Evolutionary conservation across 2,888 invertebrate genomes (phyloP).

Genomic region (Podabrus alpinus): DNA sequence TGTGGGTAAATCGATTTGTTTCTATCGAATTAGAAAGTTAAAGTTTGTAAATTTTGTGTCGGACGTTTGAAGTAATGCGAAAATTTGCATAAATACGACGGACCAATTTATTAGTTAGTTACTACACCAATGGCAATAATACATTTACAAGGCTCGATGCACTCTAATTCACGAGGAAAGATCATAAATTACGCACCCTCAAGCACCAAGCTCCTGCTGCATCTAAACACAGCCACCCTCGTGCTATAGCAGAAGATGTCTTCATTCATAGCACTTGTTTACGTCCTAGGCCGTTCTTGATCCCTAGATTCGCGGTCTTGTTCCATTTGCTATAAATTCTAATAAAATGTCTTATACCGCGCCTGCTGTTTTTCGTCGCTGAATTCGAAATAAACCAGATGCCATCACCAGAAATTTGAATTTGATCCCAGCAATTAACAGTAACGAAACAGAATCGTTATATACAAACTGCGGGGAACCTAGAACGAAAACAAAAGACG

Average conservation of each 20-base stretch:
- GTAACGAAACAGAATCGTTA: not conserved
- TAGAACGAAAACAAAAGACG: not conserved
- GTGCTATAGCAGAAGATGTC: slow-evolving; percentile 40
- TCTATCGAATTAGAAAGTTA: not conserved
- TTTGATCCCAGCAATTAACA: not conserved
- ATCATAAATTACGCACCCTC: slow-evolving; percentile 47
- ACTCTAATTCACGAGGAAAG: slow-evolving; percentile 50
- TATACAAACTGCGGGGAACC: not conserved
- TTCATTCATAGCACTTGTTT: slow-evolving; percentile 48
- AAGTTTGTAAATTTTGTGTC: not conserved
- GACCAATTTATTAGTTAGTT: slow-evolving; percentile 48
- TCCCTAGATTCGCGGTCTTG: slow-evolving; percentile 42
- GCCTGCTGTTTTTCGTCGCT: slow-evolving; percentile 36
- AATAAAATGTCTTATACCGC: slow-evolving; percentile 45
- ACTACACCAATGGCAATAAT: slow-evolving; percentile 48
- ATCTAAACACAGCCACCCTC: slow-evolving; percentile 24
- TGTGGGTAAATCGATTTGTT: not conserved
- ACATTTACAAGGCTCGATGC: slow-evolving; percentile 52
- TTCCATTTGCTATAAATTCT: slow-evolving; percentile 49
- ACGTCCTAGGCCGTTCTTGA: slow-evolving; percentile 42
- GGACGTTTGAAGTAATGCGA: slow-evolving; percentile 6
- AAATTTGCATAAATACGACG: slow-evolving; percentile 35
- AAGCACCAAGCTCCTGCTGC: slow-evolving; percentile 29
- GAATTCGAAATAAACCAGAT: slow-evolving; percentile 41
- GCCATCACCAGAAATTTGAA: slow-evolving; percentile 11